phyloP scores from a whole-genome alignment of 2,888 invertebrate species.

The Abrostola triplasia region DNA sequence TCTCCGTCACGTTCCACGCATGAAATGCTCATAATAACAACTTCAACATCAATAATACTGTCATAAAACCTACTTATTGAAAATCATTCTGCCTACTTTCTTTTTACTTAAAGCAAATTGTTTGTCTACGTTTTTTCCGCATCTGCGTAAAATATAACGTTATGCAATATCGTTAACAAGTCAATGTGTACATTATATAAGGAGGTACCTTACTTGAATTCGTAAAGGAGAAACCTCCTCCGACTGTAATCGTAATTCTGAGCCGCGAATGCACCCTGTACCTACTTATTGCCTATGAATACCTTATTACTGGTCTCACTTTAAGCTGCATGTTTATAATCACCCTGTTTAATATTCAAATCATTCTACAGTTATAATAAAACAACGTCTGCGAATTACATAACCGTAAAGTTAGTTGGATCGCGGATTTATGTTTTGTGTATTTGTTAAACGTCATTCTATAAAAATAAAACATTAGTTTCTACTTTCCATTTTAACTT shows the following conservation, averaged over 20 bases:
- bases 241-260: slow-evolving; percentile 58
- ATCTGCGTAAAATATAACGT: slow-evolving; percentile 34
- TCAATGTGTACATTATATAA: slow-evolving; percentile 42
- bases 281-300: slow-evolving; percentile 17
- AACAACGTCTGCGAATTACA: slow-evolving; percentile 2
- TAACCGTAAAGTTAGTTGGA: slow-evolving; percentile 11
- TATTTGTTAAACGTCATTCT: slow-evolving; percentile 7
- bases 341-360: slow-evolving; percentile 4
- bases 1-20: slow-evolving; percentile 53
- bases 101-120: slow-evolving; percentile 27
- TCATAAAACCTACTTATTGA: slow-evolving; percentile 20
- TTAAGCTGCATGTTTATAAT: not conserved
- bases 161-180: slow-evolving; percentile 49
- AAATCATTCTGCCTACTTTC: slow-evolving; percentile 32
- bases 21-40: slow-evolving; percentile 28
- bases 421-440: slow-evolving; percentile 14
- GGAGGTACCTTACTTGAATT: slow-evolving; percentile 27
- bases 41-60: slow-evolving; percentile 28
- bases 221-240: slow-evolving; percentile 58
- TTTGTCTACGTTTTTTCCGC: slow-evolving; percentile 39
- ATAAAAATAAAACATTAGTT: slow-evolving; percentile 6
- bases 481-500: slow-evolving; percentile 13
- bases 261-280: slow-evolving; percentile 52
- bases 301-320: slow-evolving; percentile 4
- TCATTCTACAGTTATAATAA: not conserved